Evolutionary conservation across 2,888 invertebrate species (phyloP), one percentile per base, ranked within the genome.

Genomic region (Drosophila hamatofila): DNA sequence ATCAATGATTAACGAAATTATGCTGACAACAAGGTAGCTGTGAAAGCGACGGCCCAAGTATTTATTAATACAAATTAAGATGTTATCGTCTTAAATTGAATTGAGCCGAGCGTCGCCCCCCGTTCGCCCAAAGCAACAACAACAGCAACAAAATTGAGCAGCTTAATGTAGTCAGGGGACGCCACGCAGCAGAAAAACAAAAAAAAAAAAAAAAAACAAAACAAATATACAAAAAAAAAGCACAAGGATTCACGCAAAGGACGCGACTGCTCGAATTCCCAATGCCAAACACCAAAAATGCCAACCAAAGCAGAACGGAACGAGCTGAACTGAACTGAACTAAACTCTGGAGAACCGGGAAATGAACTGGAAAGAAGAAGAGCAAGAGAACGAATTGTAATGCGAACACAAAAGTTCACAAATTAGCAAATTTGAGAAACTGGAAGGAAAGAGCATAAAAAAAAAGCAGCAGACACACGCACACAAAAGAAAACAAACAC

Each of bases 391-490:
- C 73, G 81, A 84, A 83, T 84, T 80, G 84, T 87, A 84, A 86
- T 84, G 87, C 82, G 83, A 74, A 72, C 73, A 75, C 72, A 77
- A 80, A 88, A 88, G 78, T 90, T 90, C 82, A 87, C 88, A 90
- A 90, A 90, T 91, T 91, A 90, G 89, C 89, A 82, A 90, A 90
- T 90, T 90, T 85, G 87, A 90, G 88, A 81, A 88, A 80, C 83
- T 83, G 72, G 76, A 67, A 67, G 72, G 65, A 48, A 46, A 41
- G 35, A 52, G 59, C 42, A 21, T 11, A 39, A 27, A 48, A 57
- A 30, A 72, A 39, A 37, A n/a, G 18, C 41, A 37, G 35, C 30
- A 39, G 39, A 39, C 42, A 63, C 61, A 62, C 52, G 37, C 54
- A 48, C 66, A 55, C 16, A 33, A 56, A 48, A 44, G 66, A 78